Evolutionary conservation across 1,140 invertebrate species (phyloP).

Genomic region (Heterodera carotae): DNA sequence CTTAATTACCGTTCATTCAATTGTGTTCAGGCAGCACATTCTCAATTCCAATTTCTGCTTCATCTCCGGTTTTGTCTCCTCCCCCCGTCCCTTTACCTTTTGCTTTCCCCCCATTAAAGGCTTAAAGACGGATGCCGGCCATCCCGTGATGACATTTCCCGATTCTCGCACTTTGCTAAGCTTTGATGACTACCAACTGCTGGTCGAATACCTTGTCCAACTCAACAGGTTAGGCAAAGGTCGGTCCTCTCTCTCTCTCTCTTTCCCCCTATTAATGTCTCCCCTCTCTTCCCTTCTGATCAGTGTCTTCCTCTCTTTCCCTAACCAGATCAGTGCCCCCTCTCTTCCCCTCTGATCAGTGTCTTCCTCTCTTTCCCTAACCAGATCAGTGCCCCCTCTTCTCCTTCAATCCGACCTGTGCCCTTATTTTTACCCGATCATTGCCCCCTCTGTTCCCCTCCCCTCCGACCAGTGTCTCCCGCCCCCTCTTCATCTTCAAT

Average conservation of each 20-base stretch:
- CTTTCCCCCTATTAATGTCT: not conserved
- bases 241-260: not conserved
- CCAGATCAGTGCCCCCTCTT: too few species aligned
- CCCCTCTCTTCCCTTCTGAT: constrained; percentile 16
- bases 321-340: too few species aligned
- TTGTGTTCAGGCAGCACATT: not conserved
- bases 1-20: not conserved
- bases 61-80: not conserved
- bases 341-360: constrained; percentile 16
- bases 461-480: too few species aligned
- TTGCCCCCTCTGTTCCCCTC: too few species aligned
- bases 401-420: too few species aligned
- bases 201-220: constrained; percentile 88
- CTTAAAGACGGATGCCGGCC: constrained; percentile 84
- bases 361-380: not conserved
- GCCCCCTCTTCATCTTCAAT: too few species aligned
- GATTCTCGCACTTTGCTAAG: constrained; percentile 78
- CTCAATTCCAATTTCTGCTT: constrained; percentile 5
- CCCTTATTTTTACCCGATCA: too few species aligned
- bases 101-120: constrained; percentile 69
- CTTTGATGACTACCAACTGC: constrained; percentile 83
- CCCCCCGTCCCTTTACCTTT: not conserved
- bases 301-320: not conserved
- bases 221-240: constrained; percentile 75
- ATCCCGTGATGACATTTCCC: constrained; percentile 88